Conservation (phyloP, 2,797 vertebrate species). For the Sciurus carolinensis region DNA sequence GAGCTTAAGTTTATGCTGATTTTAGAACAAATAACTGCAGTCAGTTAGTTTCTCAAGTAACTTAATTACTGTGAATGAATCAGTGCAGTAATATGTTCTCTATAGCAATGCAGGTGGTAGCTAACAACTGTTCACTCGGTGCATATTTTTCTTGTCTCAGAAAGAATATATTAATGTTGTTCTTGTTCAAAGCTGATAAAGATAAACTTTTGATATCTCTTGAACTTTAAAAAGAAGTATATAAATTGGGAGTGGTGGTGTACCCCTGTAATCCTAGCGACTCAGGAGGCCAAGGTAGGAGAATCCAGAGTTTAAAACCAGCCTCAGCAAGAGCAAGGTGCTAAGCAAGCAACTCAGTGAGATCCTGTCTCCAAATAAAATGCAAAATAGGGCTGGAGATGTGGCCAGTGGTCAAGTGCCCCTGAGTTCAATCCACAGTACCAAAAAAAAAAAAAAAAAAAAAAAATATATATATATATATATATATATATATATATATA, state of each 20-base stretch:
- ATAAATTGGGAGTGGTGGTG: too few relatives aligned
- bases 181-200: background rate
- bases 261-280: too few relatives aligned
- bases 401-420: too few relatives aligned
- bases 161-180: background rate
- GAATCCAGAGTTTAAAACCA: too few relatives aligned
- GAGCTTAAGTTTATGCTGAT: constrained; percentile 2
- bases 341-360: too few relatives aligned
- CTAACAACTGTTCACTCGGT: background rate
- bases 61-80: constrained; percentile 53
- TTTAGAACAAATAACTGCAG: constrained; percentile 69
- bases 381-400: too few relatives aligned
- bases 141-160: background rate
- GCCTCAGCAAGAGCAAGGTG: too few relatives aligned
- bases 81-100: background rate
- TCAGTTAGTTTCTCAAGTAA: constrained; percentile 60
- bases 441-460: background rate
- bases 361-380: too few relatives aligned
- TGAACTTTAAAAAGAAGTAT: background rate
- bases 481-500: too few relatives aligned
- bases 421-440: too few relatives aligned
- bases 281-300: too few relatives aligned
- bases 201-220: background rate
- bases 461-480: too few relatives aligned
- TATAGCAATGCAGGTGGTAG: background rate